A percentile compares a stretch with the other conserved stretches of the same genome.
phyloP scores from a whole-genome alignment of 2,797 vertebrate species.

The Macropodus opercularis region DNA sequence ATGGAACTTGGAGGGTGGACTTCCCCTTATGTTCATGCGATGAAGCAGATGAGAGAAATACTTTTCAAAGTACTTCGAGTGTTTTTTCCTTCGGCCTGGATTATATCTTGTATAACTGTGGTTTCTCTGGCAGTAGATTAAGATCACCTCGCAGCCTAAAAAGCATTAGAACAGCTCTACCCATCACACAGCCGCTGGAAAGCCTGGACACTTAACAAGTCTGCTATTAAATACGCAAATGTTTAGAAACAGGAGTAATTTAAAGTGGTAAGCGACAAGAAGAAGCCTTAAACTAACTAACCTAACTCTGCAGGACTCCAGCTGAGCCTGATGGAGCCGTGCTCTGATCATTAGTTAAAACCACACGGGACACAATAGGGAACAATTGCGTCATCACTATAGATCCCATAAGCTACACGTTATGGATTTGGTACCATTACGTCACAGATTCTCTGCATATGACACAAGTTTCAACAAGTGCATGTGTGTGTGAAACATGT shows the following conservation, averaged over 20 bases:
- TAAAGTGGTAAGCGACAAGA: slow-evolving; percentile 17
- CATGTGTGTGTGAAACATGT: slow-evolving; percentile 60
- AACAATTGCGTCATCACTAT: slow-evolving; percentile 58
- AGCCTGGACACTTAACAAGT: slow-evolving; percentile 1
- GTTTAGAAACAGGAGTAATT: not conserved
- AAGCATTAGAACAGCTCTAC: not conserved
- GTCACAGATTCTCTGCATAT: slow-evolving; percentile 20
- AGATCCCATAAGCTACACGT: slow-evolving; percentile 47
- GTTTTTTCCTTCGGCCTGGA: slow-evolving; percentile 34
- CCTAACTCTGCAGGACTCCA: slow-evolving; percentile 28
- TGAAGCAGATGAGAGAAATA: slow-evolving; percentile 20
- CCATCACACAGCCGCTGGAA: slow-evolving; percentile 13
- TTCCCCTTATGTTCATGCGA: slow-evolving; percentile 18
- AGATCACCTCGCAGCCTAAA: slow-evolving; percentile 23
- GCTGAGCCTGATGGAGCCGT: slow-evolving; percentile 33
- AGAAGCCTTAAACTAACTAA: slow-evolving; percentile 32
- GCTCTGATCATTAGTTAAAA: slow-evolving; percentile 28
- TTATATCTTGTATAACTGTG: slow-evolving; percentile 25
- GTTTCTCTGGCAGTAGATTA: slow-evolving; percentile 4
- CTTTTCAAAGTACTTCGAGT: not conserved
- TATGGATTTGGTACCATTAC: slow-evolving; percentile 38
- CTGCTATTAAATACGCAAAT: slow-evolving; percentile 20
- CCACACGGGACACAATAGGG: slow-evolving; percentile 19
- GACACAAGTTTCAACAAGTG: slow-evolving; percentile 39
- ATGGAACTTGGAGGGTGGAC: slow-evolving; percentile 8